Evolutionary conservation across 1,140 invertebrate species (phyloP), one percentile per base, ranked within the genome.

Genomic region (Bombus cullumanus): DNA sequence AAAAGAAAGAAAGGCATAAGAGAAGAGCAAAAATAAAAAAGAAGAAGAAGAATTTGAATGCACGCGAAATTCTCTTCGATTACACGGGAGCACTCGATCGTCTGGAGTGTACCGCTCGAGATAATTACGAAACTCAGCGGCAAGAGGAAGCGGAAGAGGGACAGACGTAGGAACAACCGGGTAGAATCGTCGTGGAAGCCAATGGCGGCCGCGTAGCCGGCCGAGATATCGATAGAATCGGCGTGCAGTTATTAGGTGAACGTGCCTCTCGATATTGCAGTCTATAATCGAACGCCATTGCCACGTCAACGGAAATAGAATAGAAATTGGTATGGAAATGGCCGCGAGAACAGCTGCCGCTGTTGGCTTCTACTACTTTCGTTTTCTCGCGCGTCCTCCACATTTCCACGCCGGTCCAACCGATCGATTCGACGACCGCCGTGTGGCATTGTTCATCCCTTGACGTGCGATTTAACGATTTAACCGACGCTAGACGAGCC

Each of bases 251-350:
- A 94, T 94, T 92, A 92, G 92, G 86, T 92, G 92, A 93, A 93
- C 92, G 92, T 94, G 93, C 92, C 89, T 92, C 89, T 91, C 92
- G 91, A 94, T 94, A 94, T 93, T 92, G 92, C 92, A 93, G 91
- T 92, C 92, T 92, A 93, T 94, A 94, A 94, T 94, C 93, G 92
- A 93, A 94, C 90, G 92, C 89, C 92, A 94, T 93, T 91, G 92
- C 92, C 92, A 88, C 91, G 92, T 92, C 91, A 92, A 94, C 93
- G 92, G 93, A 93, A 94, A 94, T 93, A 93, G 93, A 94, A 94
- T 94, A 93, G 93, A 93, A 93, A 94, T 93, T 94, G 92, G 88
- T 92, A 91, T 91, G 90, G 91, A 90, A 91, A 90, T 91, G 90
- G 83, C 78, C 74, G 89, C 69, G 84, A n/a, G 72, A 85, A 78